Evolutionary conservation across 2,888 invertebrate genomes (phyloP), one percentile per base, ranked within the genome.

Genomic region (Papilio gigon): DNA sequence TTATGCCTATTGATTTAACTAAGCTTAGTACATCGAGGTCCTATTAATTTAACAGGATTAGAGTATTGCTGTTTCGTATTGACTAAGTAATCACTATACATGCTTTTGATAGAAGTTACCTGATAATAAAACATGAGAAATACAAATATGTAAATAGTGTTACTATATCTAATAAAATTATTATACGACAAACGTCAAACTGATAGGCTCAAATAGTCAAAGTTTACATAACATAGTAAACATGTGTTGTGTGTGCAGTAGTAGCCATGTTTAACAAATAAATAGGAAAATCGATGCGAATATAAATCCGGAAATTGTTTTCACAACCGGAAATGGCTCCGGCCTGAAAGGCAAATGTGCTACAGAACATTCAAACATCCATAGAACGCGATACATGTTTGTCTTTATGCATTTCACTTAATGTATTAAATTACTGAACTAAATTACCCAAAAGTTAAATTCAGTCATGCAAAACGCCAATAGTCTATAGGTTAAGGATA

Each of bases 271-370:
- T 53, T 22, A 35, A 22, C 17, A 35, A 47, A 63, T 33, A 44
- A 33, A 47, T 63, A 20, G 30, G 14, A 47, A 63, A 40, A 47
- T 35, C 47, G n/a, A 22, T 44, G 5, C n/a, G n/a, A 44, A 62
- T 20, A 47, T 12, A 17, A 44, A 47, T 63, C 20, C 62, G 62
- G 62, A 47, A 47, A 63, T 63, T 63, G 33, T 63, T 63, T 47
- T 63, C 62, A 20, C 27, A 33, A 30, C 30, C 47, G 62, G 62
- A 63, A 35, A 47, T 63, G 33, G 33, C 5, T 47, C 12, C 33
- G 35, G 47, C 22, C 47, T 44, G 22, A 47, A 61, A 33, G 30
- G 33, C 62, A 35, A 63, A 17, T 35, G 22, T 42, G 33, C 44
- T 62, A 20, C 14, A 14, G 22, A 47, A 47, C 30, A 27, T 17